Percentiles rank a stretch among this genome's conserved stretches.
Conservation (phyloP, 1,140 invertebrate species). For the Leucophenga varia region DNA sequence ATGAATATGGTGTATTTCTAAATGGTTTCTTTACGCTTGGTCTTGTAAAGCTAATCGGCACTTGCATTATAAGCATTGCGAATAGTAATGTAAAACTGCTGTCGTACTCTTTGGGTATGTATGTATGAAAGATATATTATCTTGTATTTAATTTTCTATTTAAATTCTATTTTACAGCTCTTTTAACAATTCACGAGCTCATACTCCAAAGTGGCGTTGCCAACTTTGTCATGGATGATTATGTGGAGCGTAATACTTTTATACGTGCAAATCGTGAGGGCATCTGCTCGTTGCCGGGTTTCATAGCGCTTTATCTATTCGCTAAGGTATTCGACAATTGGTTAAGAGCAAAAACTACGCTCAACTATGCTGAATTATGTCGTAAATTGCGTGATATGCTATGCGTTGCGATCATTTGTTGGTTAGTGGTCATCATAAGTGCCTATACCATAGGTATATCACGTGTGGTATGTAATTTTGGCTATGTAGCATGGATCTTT, state of each 20-base stretch:
- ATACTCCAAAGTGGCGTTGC: conserved; percentile 65
- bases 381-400: conserved; percentile 16
- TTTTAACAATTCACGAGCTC: conserved; percentile 67
- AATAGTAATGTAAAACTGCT: conserved; percentile 23
- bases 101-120: conserved; percentile 44
- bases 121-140: too few relatives aligned
- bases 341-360: conserved; percentile 17
- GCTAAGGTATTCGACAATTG: conserved; percentile 62
- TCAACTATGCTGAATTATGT: conserved; percentile 27
- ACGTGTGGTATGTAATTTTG: conserved; percentile 32
- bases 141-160: neutral
- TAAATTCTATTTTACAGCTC: conserved; percentile 20
- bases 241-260: conserved; percentile 63
- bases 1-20: conserved; percentile 95
- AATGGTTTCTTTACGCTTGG: conserved; percentile 96
- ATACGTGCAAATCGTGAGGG: conserved; percentile 89
- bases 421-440: conserved; percentile 12
- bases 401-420: conserved; percentile 11
- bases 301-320: conserved; percentile 78
- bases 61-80: conserved; percentile 27
- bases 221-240: conserved; percentile 70
- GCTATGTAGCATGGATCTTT: conserved; percentile 30
- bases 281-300: conserved; percentile 79
- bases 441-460: conserved; percentile 25
- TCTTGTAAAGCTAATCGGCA: conserved; percentile 75